These are phyloP conservation scores for Anagrus nilaparvatae DNA, from an alignment of 1,140 invertebrate genomes.

Conservation along the genomic window DNA sequence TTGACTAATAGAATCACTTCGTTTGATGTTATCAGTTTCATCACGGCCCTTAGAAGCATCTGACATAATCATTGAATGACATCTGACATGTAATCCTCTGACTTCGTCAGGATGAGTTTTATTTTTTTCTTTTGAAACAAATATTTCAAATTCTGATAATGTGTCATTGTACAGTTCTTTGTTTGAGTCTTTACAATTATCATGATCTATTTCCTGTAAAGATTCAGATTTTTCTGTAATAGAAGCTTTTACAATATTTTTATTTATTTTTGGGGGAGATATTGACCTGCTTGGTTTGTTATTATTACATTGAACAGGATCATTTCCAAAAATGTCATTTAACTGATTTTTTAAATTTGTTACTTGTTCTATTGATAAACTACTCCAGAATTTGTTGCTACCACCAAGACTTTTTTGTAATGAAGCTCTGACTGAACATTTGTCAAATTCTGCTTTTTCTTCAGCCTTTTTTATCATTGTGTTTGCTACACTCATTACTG, in stretches of 20 bases:
- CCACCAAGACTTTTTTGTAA: constrained; percentile 48
- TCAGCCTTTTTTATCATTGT: constrained; percentile 47
- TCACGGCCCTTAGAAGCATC: constrained; percentile 16
- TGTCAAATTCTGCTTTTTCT: constrained; percentile 23
- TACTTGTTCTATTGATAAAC: constrained; percentile 74
- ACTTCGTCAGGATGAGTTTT: constrained; percentile 23
- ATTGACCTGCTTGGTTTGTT: not conserved
- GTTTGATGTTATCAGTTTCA: constrained; percentile 16
- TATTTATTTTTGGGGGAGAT: constrained; percentile 2
- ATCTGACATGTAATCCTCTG: constrained; percentile 52
- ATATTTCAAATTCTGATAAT: constrained; percentile 45
- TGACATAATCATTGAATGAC: constrained; percentile 49
- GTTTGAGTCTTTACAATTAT: constrained; percentile 2
- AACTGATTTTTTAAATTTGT: constrained; percentile 70
- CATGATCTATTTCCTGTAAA: not conserved
- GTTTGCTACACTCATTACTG: constrained; percentile 64
- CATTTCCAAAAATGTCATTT: constrained; percentile 70
- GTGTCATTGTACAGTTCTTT: constrained; percentile 1
- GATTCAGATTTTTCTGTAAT: too few species aligned
- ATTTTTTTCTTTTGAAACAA: constrained; percentile 40
- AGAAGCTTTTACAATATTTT: too few species aligned
- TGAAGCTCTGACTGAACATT: constrained; percentile 21
- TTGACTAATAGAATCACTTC: constrained; percentile 29
- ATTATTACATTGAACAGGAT: constrained; percentile 28
- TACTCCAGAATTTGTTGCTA: constrained; percentile 69